Percentiles rank a stretch among this genome's conserved stretches.
phyloP scores from a whole-genome alignment of 1,140 invertebrate genomes.

The Spodoptera frugiperda region DNA sequence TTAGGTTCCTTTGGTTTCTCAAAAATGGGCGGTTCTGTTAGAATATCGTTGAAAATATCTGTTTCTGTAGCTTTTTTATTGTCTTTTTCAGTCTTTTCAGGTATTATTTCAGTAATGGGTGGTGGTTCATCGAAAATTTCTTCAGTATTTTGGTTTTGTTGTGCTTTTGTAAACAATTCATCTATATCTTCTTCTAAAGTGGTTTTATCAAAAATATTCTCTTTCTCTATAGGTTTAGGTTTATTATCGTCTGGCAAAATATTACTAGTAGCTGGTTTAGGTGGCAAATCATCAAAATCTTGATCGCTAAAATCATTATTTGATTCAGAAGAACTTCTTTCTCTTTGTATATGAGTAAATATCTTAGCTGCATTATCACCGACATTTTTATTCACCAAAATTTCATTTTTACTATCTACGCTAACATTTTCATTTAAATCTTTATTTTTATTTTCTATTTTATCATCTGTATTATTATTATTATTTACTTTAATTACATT shows the following conservation, averaged over 20 bases:
- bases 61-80: slow-evolving; percentile 3
- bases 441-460: neutral
- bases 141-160: slow-evolving; percentile 5
- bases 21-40: slow-evolving; percentile 74
- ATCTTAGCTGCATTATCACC: slow-evolving; percentile 1
- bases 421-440: neutral
- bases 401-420: slow-evolving; percentile 5
- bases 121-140: neutral
- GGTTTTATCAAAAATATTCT: slow-evolving; percentile 11
- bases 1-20: slow-evolving; percentile 77
- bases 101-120: neutral
- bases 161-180: neutral
- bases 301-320: slow-evolving; percentile 27
- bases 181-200: slow-evolving; percentile 32
- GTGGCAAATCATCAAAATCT: slow-evolving; percentile 19
- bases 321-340: neutral
- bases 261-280: neutral
- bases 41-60: slow-evolving; percentile 66
- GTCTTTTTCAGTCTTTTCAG: slow-evolving; percentile 16
- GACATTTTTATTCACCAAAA: neutral
- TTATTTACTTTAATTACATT: neutral
- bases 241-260: neutral
- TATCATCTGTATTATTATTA: neutral
- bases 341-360: neutral
- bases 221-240: neutral